phyloP scores from a whole-genome alignment of 2,797 vertebrate species.

The Sebastes wilsoni region DNA sequence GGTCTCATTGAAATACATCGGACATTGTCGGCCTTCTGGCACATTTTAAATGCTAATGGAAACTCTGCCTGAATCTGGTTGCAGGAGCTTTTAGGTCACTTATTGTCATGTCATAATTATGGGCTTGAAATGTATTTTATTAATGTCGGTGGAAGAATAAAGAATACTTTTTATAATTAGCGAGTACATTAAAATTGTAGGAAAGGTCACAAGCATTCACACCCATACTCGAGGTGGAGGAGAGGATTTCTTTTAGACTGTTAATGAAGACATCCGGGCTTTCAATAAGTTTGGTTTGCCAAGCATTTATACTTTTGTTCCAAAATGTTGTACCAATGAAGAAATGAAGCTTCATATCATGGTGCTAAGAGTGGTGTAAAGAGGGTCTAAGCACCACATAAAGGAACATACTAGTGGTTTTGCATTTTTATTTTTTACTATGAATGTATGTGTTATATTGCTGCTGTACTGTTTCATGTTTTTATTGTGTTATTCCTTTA shows the following conservation, averaged over 20 bases:
- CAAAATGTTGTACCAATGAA: neutral
- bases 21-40: constrained; percentile 1
- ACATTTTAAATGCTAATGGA: constrained; percentile 25
- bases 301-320: neutral
- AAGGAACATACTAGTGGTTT: neutral
- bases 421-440: neutral
- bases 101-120: constrained; percentile 30
- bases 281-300: constrained; percentile 2
- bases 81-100: constrained; percentile 2
- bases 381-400: neutral
- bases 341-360: neutral
- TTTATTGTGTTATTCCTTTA: neutral
- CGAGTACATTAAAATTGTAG: constrained; percentile 20
- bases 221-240: neutral
- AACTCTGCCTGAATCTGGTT: neutral
- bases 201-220: constrained; percentile 15
- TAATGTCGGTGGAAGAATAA: constrained; percentile 16
- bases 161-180: constrained; percentile 23
- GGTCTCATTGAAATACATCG: constrained; percentile 28
- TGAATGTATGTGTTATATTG: neutral
- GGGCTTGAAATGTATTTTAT: constrained; percentile 20
- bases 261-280: neutral
- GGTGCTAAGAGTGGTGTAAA: neutral
- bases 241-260: neutral
- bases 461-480: neutral